Percentiles rank a stretch among this genome's conserved stretches.
Evolutionary conservation across 2,797 vertebrate species (phyloP).

Genomic region (Propithecus perrieri): DNA sequence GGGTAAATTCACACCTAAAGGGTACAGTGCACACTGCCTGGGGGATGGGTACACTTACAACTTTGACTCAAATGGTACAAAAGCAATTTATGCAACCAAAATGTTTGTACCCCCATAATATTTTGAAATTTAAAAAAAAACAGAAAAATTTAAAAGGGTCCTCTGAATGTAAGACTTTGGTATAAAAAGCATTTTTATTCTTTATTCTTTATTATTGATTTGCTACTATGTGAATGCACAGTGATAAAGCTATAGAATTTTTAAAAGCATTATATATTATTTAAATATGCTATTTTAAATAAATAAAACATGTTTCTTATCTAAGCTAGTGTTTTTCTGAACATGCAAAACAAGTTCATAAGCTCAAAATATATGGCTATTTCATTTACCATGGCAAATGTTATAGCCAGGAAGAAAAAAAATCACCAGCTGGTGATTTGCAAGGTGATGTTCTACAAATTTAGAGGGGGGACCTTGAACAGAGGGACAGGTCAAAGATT

Average conservation of each 20-base stretch:
- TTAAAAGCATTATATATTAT: neutral
- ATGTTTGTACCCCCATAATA: too few species aligned
- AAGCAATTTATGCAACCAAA: too few species aligned
- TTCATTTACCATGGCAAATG: neutral
- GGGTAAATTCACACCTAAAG: too few species aligned
- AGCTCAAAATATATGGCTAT: neutral
- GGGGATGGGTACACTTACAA: too few species aligned
- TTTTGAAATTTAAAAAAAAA: neutral
- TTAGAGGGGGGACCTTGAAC: neutral
- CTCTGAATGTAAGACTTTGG: neutral
- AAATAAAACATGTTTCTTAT: neutral
- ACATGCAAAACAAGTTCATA: neutral
- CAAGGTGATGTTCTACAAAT: neutral
- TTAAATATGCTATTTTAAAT: neutral
- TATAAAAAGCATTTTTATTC: neutral
- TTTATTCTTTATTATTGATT: neutral
- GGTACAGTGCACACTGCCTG: too few species aligned
- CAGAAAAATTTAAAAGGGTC: neutral
- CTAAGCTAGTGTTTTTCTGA: neutral
- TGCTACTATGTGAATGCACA: neutral
- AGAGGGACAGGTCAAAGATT: neutral
- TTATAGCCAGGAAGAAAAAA: neutral
- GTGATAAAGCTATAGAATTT: neutral
- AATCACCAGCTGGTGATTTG: neutral
- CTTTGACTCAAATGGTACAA: too few species aligned